These are phyloP conservation scores for Xanthia togata DNA, from an alignment of 2,888 invertebrate species.

Conservation along the genomic window DNA sequence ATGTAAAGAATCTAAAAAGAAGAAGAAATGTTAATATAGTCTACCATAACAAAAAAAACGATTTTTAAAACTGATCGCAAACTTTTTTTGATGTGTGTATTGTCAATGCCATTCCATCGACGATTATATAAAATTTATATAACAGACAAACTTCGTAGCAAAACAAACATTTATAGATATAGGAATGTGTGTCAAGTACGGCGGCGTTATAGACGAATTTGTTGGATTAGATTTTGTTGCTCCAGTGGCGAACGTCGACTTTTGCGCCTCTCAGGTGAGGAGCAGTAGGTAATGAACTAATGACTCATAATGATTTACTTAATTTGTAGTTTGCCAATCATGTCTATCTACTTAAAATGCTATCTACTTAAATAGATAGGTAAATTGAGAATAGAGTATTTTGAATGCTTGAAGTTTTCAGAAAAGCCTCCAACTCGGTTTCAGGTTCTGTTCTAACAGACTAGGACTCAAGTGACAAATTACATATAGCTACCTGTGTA, in stretches of 20 bases:
- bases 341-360: background rate
- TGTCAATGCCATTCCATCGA: constrained; percentile 45
- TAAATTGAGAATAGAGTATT: background rate
- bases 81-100: too few species aligned
- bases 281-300: background rate
- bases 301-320: too few species aligned
- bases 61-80: too few species aligned
- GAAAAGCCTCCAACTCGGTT: background rate
- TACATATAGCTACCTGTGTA: too few species aligned
- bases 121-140: constrained; percentile 60
- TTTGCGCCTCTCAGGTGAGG: constrained; percentile 9
- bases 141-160: constrained; percentile 57
- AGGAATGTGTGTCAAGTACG: constrained; percentile 72
- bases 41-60: too few species aligned
- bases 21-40: too few species aligned
- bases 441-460: background rate
- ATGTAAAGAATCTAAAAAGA: too few species aligned
- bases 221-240: constrained; percentile 36
- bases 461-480: background rate
- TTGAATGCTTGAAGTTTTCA: background rate
- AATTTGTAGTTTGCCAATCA: background rate
- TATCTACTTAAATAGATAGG: background rate
- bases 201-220: constrained; percentile 38
- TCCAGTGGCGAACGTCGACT: background rate
- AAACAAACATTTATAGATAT: constrained; percentile 68